Percentiles rank a stretch among this genome's conserved stretches.
Conservation (phyloP, 64 coral and sea anemone species). For the Montipora sp. region DNA sequence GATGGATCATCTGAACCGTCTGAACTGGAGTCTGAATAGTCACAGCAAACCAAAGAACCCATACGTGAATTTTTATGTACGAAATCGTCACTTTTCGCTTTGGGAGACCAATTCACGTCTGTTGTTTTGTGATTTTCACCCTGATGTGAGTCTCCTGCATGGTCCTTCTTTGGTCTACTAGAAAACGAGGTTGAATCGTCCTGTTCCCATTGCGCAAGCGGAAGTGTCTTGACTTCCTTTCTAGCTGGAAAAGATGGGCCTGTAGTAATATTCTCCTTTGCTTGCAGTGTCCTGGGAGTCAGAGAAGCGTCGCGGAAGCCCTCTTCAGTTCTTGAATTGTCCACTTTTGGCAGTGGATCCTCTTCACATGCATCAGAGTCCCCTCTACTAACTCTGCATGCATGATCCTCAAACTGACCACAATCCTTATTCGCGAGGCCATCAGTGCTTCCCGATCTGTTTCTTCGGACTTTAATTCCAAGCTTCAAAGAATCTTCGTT, state of each 20-base stretch:
- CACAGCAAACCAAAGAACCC: slow-evolving; percentile 12
- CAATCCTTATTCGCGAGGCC: background rate
- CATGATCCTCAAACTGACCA: background rate
- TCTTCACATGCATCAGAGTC: background rate
- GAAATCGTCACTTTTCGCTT: background rate
- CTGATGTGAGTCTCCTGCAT: too few species aligned
- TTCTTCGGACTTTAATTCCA: slow-evolving; percentile 30
- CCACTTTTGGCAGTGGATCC: background rate
- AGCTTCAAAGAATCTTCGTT: background rate
- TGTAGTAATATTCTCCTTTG: background rate
- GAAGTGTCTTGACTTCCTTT: background rate
- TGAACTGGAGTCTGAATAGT: slow-evolving; percentile 34
- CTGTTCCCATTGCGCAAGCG: background rate
- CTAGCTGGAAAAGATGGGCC: background rate
- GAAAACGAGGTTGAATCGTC: background rate
- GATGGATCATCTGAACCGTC: slow-evolving; percentile 11
- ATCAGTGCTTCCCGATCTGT: background rate
- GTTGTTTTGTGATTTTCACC: background rate
- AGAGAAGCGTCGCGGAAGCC: background rate
- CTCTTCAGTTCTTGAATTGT: background rate
- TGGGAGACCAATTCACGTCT: background rate
- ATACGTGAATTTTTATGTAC: background rate
- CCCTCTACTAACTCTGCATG: too few species aligned
- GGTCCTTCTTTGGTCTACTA: background rate
- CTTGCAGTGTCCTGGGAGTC: background rate